Base-by-base conservation (phyloP, 2,888 invertebrate genomes). In the Phalera bucephala region DNA sequence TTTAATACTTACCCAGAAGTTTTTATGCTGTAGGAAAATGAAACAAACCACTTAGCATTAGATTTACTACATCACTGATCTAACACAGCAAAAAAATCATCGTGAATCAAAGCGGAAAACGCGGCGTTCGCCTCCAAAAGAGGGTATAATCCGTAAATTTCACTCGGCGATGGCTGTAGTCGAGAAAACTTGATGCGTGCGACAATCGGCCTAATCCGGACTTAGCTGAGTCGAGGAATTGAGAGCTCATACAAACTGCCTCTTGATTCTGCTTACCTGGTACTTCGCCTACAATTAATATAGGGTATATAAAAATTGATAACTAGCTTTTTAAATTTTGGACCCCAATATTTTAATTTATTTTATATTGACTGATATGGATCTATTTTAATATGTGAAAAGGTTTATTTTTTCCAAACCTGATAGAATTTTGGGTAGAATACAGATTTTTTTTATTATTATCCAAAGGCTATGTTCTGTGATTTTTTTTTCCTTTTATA, bases 221-320 rank as follows among this genome's bases (percentile, higher is more conserved):
- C 73, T 80, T 75, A 77, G 79, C 80, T 72, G 80, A 78, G 71
- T 73, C 70, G 56, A 70, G 67, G 66, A 74, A 80, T 76, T 66
- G 69, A 54, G 67, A 63, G 60, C 69, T 70, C 71, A 64, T 67
- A 72, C 63, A 70, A 67, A 71, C 62, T 62, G 67, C 59, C 64
- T 68, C 63, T 57, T 62, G 60, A 60, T 69, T 70, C 59, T 62
- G 61, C 51, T 36, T 40, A n/a, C 49, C 41, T 61, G 53, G 57
- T 61, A 61, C 48, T 63, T 58, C 28, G 27, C 26, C 33, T 41
- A 40, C 39, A 46, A 50, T 53, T 45, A 50, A 40, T 19, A 22
- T 17, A 7, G 0, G 11, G n/a, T 21, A 9, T 21, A 21, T 21
- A 21, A 44, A 42, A 42, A 39, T 17, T 12, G 30, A 23, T 31